These are phyloP conservation scores for Leuctra nigra DNA, from an alignment of 2,888 invertebrate genomes.

Conservation along the genomic window DNA sequence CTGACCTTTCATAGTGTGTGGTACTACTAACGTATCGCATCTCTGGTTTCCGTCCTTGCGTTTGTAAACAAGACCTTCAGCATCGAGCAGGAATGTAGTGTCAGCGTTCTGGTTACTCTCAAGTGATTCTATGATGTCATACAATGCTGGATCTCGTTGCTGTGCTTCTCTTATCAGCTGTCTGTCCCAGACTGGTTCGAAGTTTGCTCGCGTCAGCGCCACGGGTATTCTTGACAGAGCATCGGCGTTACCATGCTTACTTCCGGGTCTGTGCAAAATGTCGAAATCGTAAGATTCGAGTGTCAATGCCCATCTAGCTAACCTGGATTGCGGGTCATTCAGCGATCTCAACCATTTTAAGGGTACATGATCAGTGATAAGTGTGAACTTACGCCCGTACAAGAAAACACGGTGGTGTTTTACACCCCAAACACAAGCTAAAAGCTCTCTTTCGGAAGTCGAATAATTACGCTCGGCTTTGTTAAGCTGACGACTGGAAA, in stretches of 20 bases:
- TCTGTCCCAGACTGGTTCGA: background rate
- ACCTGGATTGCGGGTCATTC: constrained; percentile 21
- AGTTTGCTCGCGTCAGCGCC: background rate
- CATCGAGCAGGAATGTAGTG: constrained; percentile 13
- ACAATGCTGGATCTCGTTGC: background rate
- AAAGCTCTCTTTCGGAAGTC: constrained; percentile 25
- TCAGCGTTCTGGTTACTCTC: background rate
- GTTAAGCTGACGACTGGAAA: constrained; percentile 25
- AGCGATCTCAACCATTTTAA: constrained; percentile 23
- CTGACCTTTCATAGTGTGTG: constrained; percentile 13
- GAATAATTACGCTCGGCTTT: constrained; percentile 19
- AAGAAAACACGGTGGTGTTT: constrained; percentile 26
- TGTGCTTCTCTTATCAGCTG: background rate
- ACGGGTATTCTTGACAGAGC: constrained; percentile 6
- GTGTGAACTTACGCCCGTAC: constrained; percentile 21
- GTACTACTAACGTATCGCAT: constrained; percentile 18
- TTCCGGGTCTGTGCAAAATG: constrained; percentile 26
- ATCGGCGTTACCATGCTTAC: constrained; percentile 23
- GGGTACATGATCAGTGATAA: constrained; percentile 27
- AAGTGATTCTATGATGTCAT: background rate
- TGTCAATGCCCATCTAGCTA: constrained; percentile 24
- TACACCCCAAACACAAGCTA: constrained; percentile 25
- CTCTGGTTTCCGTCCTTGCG: constrained; percentile 5
- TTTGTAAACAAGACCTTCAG: constrained; percentile 19
- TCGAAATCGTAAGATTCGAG: constrained; percentile 19